Evolutionary conservation across 2,888 invertebrate genomes (phyloP).

Genomic region (Matsumyia berberina): DNA sequence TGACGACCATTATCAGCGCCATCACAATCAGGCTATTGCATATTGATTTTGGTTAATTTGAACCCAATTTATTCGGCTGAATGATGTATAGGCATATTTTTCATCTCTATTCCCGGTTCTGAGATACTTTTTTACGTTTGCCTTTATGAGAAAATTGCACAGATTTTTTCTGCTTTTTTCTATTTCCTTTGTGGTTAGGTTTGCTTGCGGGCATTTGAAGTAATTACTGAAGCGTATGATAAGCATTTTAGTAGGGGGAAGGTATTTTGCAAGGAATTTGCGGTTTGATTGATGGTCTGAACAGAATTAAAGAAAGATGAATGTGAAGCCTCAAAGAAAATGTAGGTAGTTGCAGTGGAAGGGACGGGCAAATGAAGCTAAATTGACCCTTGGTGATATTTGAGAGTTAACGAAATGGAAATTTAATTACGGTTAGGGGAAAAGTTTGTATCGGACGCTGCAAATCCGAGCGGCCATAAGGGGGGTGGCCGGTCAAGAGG

Average conservation of each 20-base stretch:
- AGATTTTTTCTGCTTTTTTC: slow-evolving; percentile 6
- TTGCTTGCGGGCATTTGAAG: slow-evolving; percentile 1
- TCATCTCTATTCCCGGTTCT: neutral
- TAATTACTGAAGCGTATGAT: slow-evolving; percentile 42
- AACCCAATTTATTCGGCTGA: slow-evolving; percentile 31
- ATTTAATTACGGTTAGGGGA: neutral
- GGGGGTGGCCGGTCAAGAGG: too few relatives aligned
- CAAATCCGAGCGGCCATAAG: too few relatives aligned
- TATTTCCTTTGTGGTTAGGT: neutral
- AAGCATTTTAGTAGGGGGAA: neutral
- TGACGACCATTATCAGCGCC: slow-evolving; percentile 48
- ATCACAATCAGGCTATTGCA: slow-evolving; percentile 59
- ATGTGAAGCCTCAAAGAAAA: slow-evolving; percentile 5
- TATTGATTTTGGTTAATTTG: slow-evolving; percentile 61
- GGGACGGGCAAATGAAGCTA: neutral
- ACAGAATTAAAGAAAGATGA: slow-evolving; percentile 6
- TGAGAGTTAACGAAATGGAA: slow-evolving; percentile 13
- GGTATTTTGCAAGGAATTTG: slow-evolving; percentile 6
- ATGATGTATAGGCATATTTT: slow-evolving; percentile 48
- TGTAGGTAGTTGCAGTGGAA: slow-evolving; percentile 12
- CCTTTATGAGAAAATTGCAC: neutral
- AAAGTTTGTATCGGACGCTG: too few relatives aligned
- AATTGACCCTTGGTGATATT: slow-evolving; percentile 2
- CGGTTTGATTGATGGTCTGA: slow-evolving; percentile 20
- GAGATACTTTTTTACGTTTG: slow-evolving; percentile 13